These are phyloP conservation scores for Ceryle rudis DNA, from an alignment of 2,797 vertebrate species.

Conservation along the genomic window DNA sequence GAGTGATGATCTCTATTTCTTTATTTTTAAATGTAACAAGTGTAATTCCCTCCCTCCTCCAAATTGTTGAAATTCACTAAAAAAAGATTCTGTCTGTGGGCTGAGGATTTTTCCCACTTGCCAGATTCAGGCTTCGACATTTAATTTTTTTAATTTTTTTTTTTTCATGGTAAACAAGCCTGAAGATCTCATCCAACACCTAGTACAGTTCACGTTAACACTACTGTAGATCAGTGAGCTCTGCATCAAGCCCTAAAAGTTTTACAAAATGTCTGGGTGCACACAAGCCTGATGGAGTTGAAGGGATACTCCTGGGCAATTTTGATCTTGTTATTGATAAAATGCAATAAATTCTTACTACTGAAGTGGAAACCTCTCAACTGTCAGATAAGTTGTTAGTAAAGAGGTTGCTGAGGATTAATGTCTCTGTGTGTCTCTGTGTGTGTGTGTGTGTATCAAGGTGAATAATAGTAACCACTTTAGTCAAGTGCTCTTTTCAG, in stretches of 20 bases:
- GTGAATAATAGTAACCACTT: constrained; percentile 42
- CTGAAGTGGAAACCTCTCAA: not conserved
- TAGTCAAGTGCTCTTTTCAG: constrained; percentile 44
- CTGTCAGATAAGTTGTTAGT: constrained; percentile 4
- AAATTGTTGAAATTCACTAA: not conserved
- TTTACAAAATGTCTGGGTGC: not conserved
- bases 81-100: not conserved
- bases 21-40: not conserved
- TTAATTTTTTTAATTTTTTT: not conserved
- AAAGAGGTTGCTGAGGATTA: constrained; percentile 6
- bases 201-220: not conserved
- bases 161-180: not conserved
- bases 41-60: not conserved
- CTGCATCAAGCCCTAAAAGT: not conserved
- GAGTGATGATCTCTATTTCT: not conserved
- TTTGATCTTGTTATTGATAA: constrained; percentile 39
- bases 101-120: not conserved
- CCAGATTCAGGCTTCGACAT: not conserved
- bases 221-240: not conserved
- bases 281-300: not conserved
- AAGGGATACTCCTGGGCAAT: not conserved
- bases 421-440: not conserved
- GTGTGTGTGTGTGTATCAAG: not conserved
- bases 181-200: not conserved
- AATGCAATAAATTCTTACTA: not conserved